Evolutionary conservation across 64 coral and sea anemone genomes (phyloP).

Genomic region (Montipora capricornis): DNA sequence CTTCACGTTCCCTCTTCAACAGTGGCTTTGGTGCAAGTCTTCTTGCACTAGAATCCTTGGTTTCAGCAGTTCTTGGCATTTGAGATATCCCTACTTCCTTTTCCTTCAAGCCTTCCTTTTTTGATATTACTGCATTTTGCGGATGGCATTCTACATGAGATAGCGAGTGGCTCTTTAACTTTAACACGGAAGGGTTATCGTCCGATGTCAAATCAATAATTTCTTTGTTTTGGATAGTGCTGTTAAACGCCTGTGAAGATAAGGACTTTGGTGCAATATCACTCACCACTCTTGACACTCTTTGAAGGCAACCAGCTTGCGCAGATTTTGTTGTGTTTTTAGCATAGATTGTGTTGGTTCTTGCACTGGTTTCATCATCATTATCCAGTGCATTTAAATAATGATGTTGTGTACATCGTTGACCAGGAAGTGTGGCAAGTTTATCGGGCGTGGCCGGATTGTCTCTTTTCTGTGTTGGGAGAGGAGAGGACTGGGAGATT

Average conservation of each 20-base stretch:
- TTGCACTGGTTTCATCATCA: conserved; percentile 23
- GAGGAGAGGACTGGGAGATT: not conserved
- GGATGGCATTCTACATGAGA: not conserved
- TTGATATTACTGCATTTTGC: not conserved
- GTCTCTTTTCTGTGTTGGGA: not conserved
- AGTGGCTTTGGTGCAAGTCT: not conserved
- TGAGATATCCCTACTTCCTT: not conserved
- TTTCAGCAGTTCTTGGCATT: not conserved
- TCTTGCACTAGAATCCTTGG: not conserved
- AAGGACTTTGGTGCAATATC: not conserved
- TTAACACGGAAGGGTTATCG: conserved; percentile 1
- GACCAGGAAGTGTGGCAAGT: not conserved
- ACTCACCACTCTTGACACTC: not conserved
- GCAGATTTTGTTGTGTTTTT: conserved; percentile 7
- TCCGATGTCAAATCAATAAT: conserved; percentile 45
- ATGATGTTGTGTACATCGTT: not conserved
- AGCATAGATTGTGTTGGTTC: conserved; percentile 15
- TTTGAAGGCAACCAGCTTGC: not conserved
- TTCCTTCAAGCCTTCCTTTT: not conserved
- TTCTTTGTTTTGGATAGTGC: not conserved
- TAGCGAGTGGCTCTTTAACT: not conserved
- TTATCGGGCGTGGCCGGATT: not conserved
- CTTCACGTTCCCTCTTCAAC: not conserved
- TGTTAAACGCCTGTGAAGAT: not conserved
- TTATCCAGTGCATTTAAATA: not conserved